Evolutionary conservation across 2,888 invertebrate species (phyloP), one percentile per base, ranked within the genome.

Genomic region (Drosophila demipolita): DNA sequence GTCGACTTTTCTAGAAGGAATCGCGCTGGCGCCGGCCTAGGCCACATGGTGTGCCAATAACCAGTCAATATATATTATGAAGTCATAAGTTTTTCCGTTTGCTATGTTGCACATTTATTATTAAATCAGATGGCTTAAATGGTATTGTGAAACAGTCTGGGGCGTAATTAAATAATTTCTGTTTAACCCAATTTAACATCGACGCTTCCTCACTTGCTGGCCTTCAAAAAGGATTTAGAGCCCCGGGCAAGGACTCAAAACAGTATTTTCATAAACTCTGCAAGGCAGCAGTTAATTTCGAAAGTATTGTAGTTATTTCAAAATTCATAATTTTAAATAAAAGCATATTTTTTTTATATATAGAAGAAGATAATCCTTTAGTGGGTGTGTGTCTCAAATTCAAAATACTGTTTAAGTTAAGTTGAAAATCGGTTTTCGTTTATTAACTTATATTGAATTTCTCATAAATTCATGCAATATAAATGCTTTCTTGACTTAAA

Each of bases 121-220:
- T 58, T 70, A 36, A 65, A 60, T 72, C 66, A 59, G 15, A 2
- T 42, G 49, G 32, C 38, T 26, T 60, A 60, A 42, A 15, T 38
- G 38, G 33, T 20, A 38, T 32, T 68, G 45, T 54, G 32, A 61
- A 58, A 70, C 62, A 52, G 68, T 38, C 48, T 66, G 49, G 45
- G n/a, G 11, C 59, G 70, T 74, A 89, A 84, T 85, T 89, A 87
- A 70, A 84, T 73, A 66, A 79, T 87, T 79, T 83, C 45, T 64
- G 52, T 38, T 48, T 42, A 65, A 53, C 61, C 68, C 66, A 72
- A 80, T 59, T 72, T 65, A 64, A 78, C 63, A 55, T 49, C 17
- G 52, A 62, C 58, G 50, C 52, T 50, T 52, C 23, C 52, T 17
- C 49, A 32, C 48, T 42, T 52, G 50, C 23, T 40, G 32, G 54